Conservation (phyloP, 2,113 vertebrate species). For the Mobula hypostoma region DNA sequence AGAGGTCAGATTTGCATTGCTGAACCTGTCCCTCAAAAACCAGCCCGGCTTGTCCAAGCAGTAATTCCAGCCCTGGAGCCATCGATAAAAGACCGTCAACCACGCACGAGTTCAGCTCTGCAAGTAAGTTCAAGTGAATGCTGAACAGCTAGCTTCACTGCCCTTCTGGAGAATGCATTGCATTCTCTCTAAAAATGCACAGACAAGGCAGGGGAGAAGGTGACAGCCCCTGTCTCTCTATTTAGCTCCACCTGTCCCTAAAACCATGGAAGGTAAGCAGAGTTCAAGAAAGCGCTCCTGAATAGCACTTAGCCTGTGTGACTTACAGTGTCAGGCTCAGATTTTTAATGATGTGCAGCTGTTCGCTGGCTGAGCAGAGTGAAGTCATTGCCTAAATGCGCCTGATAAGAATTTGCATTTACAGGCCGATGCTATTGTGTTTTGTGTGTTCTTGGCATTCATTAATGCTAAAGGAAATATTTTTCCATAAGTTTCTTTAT, state of each 20-base stretch:
- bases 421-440: too few species aligned
- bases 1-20: not conserved
- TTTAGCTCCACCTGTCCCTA: not conserved
- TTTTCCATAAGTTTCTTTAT: not conserved
- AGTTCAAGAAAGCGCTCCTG: not conserved
- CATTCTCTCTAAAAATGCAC: not conserved
- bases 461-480: not conserved
- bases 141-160: not conserved
- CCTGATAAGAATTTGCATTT: not conserved
- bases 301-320: not conserved
- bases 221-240: too few species aligned
- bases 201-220: not conserved
- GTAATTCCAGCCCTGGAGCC: not conserved
- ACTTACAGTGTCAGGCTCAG: not conserved
- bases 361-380: not conserved
- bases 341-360: slow-evolving; percentile 4
- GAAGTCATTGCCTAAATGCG: slow-evolving; percentile 30
- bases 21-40: not conserved
- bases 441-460: not conserved
- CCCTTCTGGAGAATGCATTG: not conserved
- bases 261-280: not conserved
- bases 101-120: not conserved
- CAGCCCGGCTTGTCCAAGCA: not conserved
- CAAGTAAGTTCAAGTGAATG: not conserved
- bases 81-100: not conserved